A percentile compares a stretch with the other conserved stretches of the same genome.
Evolutionary conservation across 2,797 vertebrate species (phyloP).

Genomic region (Catharus ustulatus): DNA sequence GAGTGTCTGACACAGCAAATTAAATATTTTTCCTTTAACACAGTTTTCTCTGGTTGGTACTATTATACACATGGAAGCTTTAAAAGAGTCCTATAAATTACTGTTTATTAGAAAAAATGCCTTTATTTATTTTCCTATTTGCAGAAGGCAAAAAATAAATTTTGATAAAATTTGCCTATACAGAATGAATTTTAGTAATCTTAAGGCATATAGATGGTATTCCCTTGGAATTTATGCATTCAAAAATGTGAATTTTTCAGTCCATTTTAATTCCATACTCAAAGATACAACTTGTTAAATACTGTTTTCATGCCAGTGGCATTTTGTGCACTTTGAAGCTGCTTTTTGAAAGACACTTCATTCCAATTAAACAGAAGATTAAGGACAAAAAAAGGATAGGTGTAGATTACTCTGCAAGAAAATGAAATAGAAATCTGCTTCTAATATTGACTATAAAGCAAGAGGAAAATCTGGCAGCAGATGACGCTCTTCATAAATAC

Average conservation of each 20-base stretch:
- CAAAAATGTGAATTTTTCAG: neutral
- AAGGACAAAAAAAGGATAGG: neutral
- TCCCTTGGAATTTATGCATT: neutral
- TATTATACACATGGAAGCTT: neutral
- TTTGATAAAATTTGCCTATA: neutral
- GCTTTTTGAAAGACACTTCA: neutral
- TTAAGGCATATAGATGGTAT: neutral
- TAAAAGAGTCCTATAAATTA: neutral
- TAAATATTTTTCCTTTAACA: neutral
- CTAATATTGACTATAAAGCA: neutral
- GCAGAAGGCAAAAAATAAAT: neutral
- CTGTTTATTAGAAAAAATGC: neutral
- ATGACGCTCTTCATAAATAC: neutral
- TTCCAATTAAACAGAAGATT: neutral
- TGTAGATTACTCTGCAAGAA: neutral
- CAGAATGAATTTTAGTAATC: neutral
- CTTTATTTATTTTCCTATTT: neutral
- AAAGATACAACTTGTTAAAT: neutral
- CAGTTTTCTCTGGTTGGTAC: neutral
- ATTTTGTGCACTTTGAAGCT: slow-evolving; percentile 9
- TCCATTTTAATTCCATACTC: neutral
- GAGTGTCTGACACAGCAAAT: neutral
- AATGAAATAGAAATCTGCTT: neutral
- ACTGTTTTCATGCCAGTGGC: neutral
- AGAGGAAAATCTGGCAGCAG: neutral